A percentile compares a stretch with the other conserved stretches of the same genome.
Evolutionary conservation across 2,888 invertebrate species (phyloP).

Genomic region (Boloria euphrosyne): DNA sequence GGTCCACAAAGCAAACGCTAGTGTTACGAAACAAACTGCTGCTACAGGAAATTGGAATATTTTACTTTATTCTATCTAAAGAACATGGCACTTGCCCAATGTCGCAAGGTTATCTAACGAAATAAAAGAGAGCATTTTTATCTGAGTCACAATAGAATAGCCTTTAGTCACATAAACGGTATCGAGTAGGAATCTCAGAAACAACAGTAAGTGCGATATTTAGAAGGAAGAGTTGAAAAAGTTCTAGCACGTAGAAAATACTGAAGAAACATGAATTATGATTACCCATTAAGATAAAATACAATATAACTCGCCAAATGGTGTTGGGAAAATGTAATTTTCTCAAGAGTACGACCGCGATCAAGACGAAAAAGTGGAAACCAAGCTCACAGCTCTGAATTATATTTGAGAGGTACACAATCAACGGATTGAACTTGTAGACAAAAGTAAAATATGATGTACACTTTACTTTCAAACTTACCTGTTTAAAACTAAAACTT

Average conservation of each 20-base stretch:
- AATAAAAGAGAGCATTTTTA: conserved; percentile 40
- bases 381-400: neutral
- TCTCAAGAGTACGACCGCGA: conserved; percentile 61
- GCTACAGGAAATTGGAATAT: conserved; percentile 28
- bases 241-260: conserved; percentile 56
- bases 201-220: conserved; percentile 59
- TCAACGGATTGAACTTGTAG: neutral
- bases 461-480: too few relatives aligned
- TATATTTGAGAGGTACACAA: neutral
- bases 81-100: conserved; percentile 36
- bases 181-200: conserved; percentile 45
- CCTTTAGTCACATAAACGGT: conserved; percentile 31
- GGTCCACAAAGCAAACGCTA: conserved; percentile 57
- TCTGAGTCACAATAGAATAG: conserved; percentile 45
- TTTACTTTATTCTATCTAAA: conserved; percentile 33
- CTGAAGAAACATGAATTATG: conserved; percentile 78
- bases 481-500: too few relatives aligned
- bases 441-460: neutral
- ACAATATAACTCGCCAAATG: conserved; percentile 77
- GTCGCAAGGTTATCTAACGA: conserved; percentile 35
- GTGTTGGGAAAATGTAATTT: conserved; percentile 75
- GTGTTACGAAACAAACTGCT: conserved; percentile 56
- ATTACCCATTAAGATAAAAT: conserved; percentile 80
- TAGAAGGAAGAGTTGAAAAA: conserved; percentile 60
- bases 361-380: conserved; percentile 59